Conservation (phyloP, 1,140 invertebrate species). For the Drosophila ohnishii region DNA sequence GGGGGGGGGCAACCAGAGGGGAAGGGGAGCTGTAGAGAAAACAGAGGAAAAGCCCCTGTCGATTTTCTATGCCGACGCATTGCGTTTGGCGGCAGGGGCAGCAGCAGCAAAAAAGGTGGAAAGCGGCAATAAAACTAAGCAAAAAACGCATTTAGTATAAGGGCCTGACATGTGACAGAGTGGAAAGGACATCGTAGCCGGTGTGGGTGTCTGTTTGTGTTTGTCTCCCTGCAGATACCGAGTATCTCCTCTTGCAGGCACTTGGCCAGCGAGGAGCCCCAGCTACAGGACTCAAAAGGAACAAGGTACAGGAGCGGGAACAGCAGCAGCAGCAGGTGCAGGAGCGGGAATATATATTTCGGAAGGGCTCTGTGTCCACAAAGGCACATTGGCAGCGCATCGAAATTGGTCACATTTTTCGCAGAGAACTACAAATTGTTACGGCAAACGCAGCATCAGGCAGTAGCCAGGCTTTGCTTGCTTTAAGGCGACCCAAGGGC, state of each 20-base stretch:
- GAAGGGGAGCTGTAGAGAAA: background rate
- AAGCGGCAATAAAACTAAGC: conserved; percentile 75
- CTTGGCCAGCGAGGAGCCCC: conserved; percentile 37
- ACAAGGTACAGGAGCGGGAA: background rate
- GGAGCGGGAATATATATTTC: conserved; percentile 1
- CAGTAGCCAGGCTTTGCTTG: conserved; percentile 1
- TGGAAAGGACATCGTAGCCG: conserved; percentile 21
- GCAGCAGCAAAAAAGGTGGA: conserved; percentile 13
- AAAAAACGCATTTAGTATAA: conserved; percentile 76
- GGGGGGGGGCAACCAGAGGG: background rate
- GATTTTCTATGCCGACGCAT: conserved; percentile 71
- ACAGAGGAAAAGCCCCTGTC: conserved; percentile 48
- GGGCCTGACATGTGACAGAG: conserved; percentile 62
- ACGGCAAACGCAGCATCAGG: conserved; percentile 9
- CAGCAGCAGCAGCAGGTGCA: background rate
- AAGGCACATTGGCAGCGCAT: conserved; percentile 33
- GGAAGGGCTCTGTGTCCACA: conserved; percentile 5
- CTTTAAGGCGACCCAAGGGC: conserved; percentile 26
- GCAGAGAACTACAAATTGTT: conserved; percentile 48
- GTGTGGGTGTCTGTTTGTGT: conserved; percentile 27
- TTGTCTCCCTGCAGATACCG: conserved; percentile 54
- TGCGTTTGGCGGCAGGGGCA: conserved; percentile 38
- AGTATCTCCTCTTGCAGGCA: conserved; percentile 45
- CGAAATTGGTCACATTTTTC: conserved; percentile 53
- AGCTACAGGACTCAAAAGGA: conserved; percentile 17